These are phyloP conservation scores for Eurois occulta DNA, from an alignment of 2,888 invertebrate genomes.

Conservation along the genomic window DNA sequence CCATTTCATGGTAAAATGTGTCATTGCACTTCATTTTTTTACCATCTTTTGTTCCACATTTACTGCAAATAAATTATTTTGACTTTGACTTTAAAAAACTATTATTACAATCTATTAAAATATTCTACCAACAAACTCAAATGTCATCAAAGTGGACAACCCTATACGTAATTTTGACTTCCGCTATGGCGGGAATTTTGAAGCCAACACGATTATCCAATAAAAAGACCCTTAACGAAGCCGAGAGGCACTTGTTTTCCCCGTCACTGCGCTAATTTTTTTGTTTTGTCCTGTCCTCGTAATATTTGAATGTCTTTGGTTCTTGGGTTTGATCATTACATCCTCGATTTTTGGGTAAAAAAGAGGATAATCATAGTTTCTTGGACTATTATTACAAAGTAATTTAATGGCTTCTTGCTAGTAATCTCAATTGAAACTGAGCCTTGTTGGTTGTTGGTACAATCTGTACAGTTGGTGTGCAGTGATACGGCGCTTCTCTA, in stretches of 20 bases:
- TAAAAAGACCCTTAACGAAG: not conserved
- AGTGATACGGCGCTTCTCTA: not conserved
- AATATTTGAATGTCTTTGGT: not conserved
- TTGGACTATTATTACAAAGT: not conserved
- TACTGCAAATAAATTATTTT: not conserved
- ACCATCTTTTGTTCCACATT: not conserved
- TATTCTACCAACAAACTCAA: slow-evolving; percentile 13
- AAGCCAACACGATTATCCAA: not conserved
- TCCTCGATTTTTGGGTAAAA: not conserved
- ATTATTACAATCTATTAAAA: not conserved
- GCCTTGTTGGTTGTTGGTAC: not conserved
- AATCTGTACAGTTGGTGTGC: not conserved
- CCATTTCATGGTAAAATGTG: not conserved
- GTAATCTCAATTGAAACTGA: not conserved
- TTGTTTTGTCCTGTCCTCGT: not conserved
- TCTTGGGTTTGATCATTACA: too few relatives aligned
- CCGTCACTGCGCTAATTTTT: not conserved
- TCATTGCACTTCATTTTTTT: not conserved
- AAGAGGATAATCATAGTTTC: not conserved
- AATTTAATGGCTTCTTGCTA: not conserved
- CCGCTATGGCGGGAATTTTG: slow-evolving; percentile 1
- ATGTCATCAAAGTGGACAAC: not conserved
- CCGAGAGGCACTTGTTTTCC: not conserved
- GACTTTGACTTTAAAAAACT: not conserved
- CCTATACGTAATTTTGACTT: not conserved